A percentile compares a stretch with the other conserved stretches of the same genome.
Conservation (phyloP, 64 coral and sea anemone genomes). For the Dendronephthya gigantea region DNA sequence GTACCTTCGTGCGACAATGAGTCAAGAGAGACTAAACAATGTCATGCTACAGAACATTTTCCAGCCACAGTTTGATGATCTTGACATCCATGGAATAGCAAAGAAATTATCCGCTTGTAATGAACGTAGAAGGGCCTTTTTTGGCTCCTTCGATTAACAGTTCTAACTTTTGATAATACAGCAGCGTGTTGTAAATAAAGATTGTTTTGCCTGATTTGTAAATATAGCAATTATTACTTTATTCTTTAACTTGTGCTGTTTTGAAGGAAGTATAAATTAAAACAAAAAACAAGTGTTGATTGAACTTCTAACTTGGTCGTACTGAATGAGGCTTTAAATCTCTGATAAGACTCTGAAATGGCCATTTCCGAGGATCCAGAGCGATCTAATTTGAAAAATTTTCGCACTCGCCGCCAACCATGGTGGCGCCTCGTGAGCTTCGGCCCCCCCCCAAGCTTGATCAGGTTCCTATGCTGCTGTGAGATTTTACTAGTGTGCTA, state of each 20-base stretch:
- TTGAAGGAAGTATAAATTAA: neutral
- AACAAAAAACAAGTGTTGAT: neutral
- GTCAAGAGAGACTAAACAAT: constrained; percentile 18
- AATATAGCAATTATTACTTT: neutral
- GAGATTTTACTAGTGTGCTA: no score
- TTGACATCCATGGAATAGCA: constrained; percentile 17
- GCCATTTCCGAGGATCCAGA: neutral
- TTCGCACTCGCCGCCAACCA: neutral
- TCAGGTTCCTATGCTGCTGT: neutral
- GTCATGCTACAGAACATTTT: neutral
- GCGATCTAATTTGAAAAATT: neutral
- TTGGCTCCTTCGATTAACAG: constrained; percentile 14
- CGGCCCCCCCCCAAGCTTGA: neutral
- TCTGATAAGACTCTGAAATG: constrained; percentile 16
- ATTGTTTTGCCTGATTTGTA: constrained; percentile 5
- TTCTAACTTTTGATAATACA: constrained; percentile 14
- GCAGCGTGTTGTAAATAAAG: constrained; percentile 8
- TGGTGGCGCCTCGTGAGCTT: neutral
- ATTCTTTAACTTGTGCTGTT: neutral
- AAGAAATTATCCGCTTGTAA: constrained; percentile 17
- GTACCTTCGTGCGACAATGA: neutral
- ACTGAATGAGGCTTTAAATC: neutral
- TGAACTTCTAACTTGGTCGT: neutral
- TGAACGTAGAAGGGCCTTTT: constrained; percentile 16
- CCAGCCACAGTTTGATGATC: constrained; percentile 3